phyloP scores from a whole-genome alignment of 2,797 vertebrate species.

The Acrossocheilus wenchowensis region DNA sequence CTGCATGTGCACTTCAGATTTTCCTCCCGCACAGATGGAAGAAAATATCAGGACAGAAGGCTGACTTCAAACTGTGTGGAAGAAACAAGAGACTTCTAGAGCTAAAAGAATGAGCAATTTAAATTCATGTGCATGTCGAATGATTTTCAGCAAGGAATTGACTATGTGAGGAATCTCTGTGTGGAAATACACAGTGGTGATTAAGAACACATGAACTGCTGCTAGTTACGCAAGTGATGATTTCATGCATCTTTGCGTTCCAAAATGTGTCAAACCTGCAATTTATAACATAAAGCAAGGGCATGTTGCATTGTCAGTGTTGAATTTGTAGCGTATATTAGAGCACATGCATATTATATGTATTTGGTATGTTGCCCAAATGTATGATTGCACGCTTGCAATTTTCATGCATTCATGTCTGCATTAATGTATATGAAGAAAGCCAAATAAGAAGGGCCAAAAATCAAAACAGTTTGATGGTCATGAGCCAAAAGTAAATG shows the following conservation, averaged over 20 bases:
- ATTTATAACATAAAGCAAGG: neutral
- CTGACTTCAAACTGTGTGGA: neutral
- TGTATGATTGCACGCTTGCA: neutral
- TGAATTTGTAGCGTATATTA: neutral
- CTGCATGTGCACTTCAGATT: neutral
- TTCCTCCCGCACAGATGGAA: neutral
- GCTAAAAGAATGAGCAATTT: neutral
- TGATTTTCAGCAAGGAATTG: conserved; percentile 16
- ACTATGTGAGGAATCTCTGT: conserved; percentile 7
- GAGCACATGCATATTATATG: neutral
- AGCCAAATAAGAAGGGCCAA: neutral
- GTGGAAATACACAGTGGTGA: conserved; percentile 3
- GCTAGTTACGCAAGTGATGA: conserved; percentile 15
- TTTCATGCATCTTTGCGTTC: conserved; percentile 3
- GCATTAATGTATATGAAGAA: neutral
- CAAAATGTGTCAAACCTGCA: conserved; percentile 19
- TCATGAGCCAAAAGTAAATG: neutral
- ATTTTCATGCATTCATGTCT: neutral
- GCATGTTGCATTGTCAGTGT: too few species aligned
- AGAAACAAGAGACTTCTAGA: neutral
- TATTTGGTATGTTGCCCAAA: neutral
- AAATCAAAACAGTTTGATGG: neutral
- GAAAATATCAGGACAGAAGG: neutral
- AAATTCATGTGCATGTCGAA: conserved; percentile 9
- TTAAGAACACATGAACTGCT: neutral